These are phyloP conservation scores for Acrossocheilus fasciatus DNA, from an alignment of 2,797 vertebrate genomes.

Conservation along the genomic window DNA sequence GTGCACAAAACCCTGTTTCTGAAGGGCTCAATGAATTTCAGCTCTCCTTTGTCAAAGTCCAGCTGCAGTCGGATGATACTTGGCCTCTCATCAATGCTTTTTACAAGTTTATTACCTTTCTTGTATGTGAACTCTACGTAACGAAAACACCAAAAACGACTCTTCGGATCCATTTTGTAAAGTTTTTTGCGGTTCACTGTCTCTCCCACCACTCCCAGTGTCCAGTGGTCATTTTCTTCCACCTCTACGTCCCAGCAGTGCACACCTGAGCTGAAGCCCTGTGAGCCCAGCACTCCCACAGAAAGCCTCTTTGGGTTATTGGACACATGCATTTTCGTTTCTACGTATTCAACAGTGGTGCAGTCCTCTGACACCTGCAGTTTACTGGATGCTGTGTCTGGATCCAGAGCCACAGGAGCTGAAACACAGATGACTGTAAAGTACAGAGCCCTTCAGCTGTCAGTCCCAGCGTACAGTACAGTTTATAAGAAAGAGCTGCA, in stretches of 20 bases:
- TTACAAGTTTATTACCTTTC: not conserved
- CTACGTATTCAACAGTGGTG: not conserved
- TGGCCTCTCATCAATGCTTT: not conserved
- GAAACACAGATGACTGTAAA: slow-evolving; percentile 10
- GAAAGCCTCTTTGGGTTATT: slow-evolving; percentile 37
- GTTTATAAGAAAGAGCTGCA: no score
- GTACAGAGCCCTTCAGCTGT: not conserved
- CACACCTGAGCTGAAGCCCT: slow-evolving; percentile 48
- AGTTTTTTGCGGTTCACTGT: slow-evolving; percentile 47
- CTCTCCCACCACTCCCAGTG: slow-evolving; percentile 43
- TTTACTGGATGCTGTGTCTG: slow-evolving; percentile 39
- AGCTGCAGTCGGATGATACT: slow-evolving; percentile 29
- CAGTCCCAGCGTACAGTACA: not conserved
- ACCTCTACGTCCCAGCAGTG: slow-evolving; percentile 59
- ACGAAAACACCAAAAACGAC: slow-evolving; percentile 42
- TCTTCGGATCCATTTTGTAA: slow-evolving; percentile 32
- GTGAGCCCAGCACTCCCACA: slow-evolving; percentile 45
- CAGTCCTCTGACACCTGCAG: slow-evolving; percentile 26
- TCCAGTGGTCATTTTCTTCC: slow-evolving; percentile 42
- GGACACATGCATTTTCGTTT: not conserved
- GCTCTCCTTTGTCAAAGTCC: slow-evolving; percentile 31
- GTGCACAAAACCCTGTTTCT: not conserved
- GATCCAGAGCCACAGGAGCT: slow-evolving; percentile 53
- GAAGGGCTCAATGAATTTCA: slow-evolving; percentile 43
- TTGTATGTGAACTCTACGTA: not conserved